A percentile compares a stretch with the other conserved stretches of the same genome.
phyloP scores from a whole-genome alignment of 2,113 vertebrate genomes.

The Pteronura brasiliensis region DNA sequence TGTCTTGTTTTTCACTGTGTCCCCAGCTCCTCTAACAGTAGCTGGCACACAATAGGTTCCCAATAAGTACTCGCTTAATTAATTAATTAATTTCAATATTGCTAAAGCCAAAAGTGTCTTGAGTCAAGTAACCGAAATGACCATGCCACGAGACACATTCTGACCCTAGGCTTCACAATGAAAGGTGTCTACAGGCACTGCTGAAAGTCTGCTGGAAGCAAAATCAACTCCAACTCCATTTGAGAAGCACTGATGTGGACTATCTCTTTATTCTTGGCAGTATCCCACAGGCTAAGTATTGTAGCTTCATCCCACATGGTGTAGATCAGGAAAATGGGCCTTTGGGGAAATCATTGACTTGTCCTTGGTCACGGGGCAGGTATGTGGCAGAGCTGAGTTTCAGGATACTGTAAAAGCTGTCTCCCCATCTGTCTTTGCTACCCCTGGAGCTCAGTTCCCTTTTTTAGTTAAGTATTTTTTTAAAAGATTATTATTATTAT shows the following conservation, averaged over 20 bases:
- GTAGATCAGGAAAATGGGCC: not conserved
- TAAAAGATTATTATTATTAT: not conserved
- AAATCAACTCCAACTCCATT: not conserved
- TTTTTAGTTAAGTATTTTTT: not conserved
- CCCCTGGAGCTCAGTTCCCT: not conserved
- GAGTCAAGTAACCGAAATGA: not conserved
- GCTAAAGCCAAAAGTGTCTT: not conserved
- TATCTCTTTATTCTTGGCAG: not conserved
- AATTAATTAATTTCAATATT: not conserved
- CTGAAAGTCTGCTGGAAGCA: not conserved
- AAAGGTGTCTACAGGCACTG: not conserved
- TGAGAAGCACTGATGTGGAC: not conserved
- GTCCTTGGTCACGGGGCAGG: not conserved
- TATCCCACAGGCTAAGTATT: not conserved
- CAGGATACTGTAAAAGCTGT: not conserved
- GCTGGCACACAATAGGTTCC: not conserved
- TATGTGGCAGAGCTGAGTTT: not conserved
- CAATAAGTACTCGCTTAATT: not conserved
- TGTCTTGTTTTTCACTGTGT: not conserved
- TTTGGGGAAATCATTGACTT: not conserved
- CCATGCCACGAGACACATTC: not conserved
- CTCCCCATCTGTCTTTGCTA: not conserved
- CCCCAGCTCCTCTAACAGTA: not conserved
- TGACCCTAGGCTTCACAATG: not conserved
- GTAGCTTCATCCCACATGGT: not conserved